Base-by-base conservation (phyloP, 2,797 vertebrate genomes). In the Scomberomorus guttatus region DNA sequence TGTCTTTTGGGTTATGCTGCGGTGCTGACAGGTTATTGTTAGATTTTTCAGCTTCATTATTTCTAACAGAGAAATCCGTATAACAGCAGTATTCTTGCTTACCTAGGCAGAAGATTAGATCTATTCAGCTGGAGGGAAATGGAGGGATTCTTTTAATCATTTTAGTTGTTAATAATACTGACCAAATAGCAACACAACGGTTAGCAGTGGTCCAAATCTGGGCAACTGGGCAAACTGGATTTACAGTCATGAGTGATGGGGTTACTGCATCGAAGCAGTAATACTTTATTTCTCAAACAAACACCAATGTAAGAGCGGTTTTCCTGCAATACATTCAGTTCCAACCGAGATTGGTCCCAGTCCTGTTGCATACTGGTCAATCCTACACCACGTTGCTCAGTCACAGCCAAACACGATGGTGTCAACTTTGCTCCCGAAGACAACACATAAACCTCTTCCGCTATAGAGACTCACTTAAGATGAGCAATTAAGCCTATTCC, bases 401-500 rank as follows among this genome's bases (percentile, higher is more conserved):
- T 17, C 13, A 20, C 50, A 69, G 50, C 17, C 32, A 22, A 62
- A 70, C 18, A 15, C 12, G 52, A 75, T 34, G 27, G 14, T 64
- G 60, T 73, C 65, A 75, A 24, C 55, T 57, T 64, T 67, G 14
- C 25, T 13, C 59, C 18, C 24, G 56, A 59, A 58, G 39, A 59
- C 46, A 54, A 46, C 52, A 25, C 60, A 29, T 9, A 61, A 60
- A 46, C 60, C 63, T 5, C 68, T 64, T 64, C 50, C 24, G 70
- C 79, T 80, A 22, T 51, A 48, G 61, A 34, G 79, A 78, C 59
- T 76, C 46, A 46, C 51, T 69, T 55, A 68, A 74, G 75, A 84
- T 79, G 75, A 72, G 66, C 84, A 87, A 90, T 90, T 88, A 91
- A 73, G 39, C 54, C 69, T 22, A 57, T 82, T 80, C 68, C 87